Percentiles rank a stretch among this genome's conserved stretches.
Evolutionary conservation across 2,113 vertebrate species (phyloP).

Genomic region (Sialia sialis): DNA sequence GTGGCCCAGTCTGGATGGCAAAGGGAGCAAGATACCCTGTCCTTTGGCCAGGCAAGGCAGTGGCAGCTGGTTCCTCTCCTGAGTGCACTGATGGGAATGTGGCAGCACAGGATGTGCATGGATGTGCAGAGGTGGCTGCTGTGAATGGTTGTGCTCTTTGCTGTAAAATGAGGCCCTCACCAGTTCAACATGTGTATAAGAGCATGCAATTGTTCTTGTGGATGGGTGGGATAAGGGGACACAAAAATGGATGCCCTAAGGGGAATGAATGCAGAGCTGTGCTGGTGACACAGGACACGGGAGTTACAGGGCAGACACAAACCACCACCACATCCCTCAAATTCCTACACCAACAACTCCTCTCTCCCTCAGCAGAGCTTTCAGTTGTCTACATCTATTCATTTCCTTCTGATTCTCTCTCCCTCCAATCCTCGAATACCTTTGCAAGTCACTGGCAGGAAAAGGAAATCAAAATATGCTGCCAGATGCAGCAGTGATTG

Average conservation of each 20-base stretch:
- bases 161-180: background rate
- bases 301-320: background rate
- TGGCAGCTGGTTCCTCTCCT: background rate
- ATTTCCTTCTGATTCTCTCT: background rate
- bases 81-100: background rate
- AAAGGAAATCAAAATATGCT: background rate
- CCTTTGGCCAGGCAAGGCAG: background rate
- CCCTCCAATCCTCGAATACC: background rate
- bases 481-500: background rate
- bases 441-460: background rate
- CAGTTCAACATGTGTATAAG: background rate
- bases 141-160: background rate
- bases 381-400: background rate
- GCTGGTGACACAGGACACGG: background rate
- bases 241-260: background rate
- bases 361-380: background rate
- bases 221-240: background rate
- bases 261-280: background rate
- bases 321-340: background rate
- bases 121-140: background rate
- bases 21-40: background rate
- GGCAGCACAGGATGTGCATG: rapidly evolving
- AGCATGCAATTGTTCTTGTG: background rate
- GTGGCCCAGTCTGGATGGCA: background rate
- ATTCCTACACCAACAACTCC: background rate